Evolutionary conservation across 2,888 invertebrate species (phyloP).

Genomic region (Teleiodes luculella): DNA sequence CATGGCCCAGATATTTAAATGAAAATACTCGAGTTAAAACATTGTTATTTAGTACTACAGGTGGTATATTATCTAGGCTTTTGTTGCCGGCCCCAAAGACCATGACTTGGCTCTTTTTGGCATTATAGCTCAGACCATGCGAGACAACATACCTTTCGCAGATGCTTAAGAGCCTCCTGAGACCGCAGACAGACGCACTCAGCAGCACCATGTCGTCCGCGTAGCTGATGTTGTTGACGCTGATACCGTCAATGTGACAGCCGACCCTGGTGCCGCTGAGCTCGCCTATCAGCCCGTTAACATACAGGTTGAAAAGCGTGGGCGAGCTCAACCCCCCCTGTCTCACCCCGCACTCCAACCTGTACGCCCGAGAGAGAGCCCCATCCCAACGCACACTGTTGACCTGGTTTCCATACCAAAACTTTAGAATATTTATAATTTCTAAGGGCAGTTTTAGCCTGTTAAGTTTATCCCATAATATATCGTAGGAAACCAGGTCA

Average conservation of each 20-base stretch:
- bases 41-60: neutral
- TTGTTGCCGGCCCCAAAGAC: neutral
- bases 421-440: slow-evolving; percentile 2
- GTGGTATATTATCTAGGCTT: neutral
- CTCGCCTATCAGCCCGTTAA: slow-evolving; percentile 22
- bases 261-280: slow-evolving; percentile 23
- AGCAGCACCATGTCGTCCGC: slow-evolving; percentile 29
- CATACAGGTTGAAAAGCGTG: slow-evolving; percentile 24
- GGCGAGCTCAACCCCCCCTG: slow-evolving; percentile 29
- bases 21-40: too few species aligned
- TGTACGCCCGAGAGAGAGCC: slow-evolving; percentile 16
- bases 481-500: slow-evolving; percentile 15
- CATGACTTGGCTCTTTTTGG: slow-evolving; percentile 14
- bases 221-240: slow-evolving; percentile 23
- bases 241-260: slow-evolving; percentile 20
- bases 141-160: slow-evolving; percentile 20
- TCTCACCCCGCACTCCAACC: slow-evolving; percentile 26
- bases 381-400: slow-evolving; percentile 23
- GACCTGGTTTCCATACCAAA: slow-evolving; percentile 20
- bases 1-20: neutral
- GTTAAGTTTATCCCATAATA: slow-evolving; percentile 13
- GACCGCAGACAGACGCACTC: slow-evolving; percentile 21
- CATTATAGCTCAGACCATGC: slow-evolving; percentile 19
- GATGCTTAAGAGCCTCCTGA: slow-evolving; percentile 16
- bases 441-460: neutral